Conservation (phyloP, 2,797 vertebrate species). For the Alectoris magna region DNA sequence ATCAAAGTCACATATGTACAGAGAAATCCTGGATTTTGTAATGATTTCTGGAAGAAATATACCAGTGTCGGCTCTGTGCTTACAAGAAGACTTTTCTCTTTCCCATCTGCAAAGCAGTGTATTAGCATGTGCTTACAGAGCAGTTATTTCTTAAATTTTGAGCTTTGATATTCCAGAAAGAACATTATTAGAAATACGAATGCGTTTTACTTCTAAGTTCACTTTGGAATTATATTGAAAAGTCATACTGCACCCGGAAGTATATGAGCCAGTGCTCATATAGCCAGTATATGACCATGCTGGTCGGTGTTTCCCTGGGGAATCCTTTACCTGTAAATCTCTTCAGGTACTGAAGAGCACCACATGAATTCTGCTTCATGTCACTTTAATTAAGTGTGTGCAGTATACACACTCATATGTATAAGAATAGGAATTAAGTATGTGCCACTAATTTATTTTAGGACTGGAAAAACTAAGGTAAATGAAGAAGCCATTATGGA, state of each 20-base stretch:
- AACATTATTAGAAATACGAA: not conserved
- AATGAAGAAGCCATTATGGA: not conserved
- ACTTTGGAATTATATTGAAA: not conserved
- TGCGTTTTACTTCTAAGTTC: not conserved
- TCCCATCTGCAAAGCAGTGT: not conserved
- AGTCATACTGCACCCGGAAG: not conserved
- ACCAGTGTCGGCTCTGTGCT: not conserved
- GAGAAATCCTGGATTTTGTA: conserved; percentile 32
- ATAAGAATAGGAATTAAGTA: not conserved
- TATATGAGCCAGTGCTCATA: not conserved
- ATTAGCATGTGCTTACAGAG: not conserved
- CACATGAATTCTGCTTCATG: not conserved
- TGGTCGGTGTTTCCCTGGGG: not conserved
- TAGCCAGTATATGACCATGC: too few relatives aligned
- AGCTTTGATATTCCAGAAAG: conserved; percentile 22
- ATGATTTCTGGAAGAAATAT: conserved; percentile 56
- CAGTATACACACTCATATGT: too few relatives aligned
- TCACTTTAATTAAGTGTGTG: not conserved
- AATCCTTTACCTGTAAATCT: not conserved
- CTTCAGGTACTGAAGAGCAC: not conserved
- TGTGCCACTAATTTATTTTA: not conserved
- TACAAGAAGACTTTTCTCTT: conserved; percentile 23
- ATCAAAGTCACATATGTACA: conserved; percentile 56
- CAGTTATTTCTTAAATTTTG: conserved; percentile 32
- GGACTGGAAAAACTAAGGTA: not conserved